These are phyloP conservation scores for Bovichtus diacanthus DNA, from an alignment of 2,797 vertebrate genomes.

Conservation along the genomic window DNA sequence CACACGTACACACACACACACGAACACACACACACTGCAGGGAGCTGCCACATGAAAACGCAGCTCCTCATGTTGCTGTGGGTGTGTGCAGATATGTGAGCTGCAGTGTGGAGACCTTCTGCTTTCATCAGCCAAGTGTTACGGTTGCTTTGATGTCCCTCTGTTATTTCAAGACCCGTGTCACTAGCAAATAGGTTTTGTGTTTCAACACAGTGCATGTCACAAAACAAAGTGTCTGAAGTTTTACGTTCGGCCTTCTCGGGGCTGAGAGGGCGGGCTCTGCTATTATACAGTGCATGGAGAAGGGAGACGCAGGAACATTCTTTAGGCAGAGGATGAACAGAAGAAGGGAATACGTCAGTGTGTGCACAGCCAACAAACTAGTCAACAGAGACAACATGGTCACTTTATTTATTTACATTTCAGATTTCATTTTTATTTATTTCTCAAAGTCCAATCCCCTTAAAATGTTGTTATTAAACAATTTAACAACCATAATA, in stretches of 20 bases:
- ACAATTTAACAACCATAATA: too few species aligned
- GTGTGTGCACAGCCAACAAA: too few species aligned
- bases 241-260: not conserved
- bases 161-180: conserved; percentile 11
- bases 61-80: not conserved
- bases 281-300: not conserved
- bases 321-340: too few species aligned
- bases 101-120: not conserved
- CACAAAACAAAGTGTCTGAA: not conserved
- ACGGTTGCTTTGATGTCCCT: conserved; percentile 10
- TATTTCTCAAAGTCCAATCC: too few species aligned
- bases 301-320: not conserved
- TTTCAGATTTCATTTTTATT: too few species aligned
- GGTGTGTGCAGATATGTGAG: conserved; percentile 1
- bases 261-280: not conserved
- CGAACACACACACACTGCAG: conserved; percentile 12
- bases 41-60: conserved; percentile 14
- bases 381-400: too few species aligned
- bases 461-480: too few species aligned
- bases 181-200: conserved; percentile 16
- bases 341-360: too few species aligned
- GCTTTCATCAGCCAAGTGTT: conserved; percentile 2
- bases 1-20: conserved; percentile 10
- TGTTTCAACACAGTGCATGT: not conserved
- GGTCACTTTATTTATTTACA: too few species aligned